Evolutionary conservation across 2,797 vertebrate species (phyloP), one percentile per base, ranked within the genome.

Genomic region (Pelodytes ibericus): DNA sequence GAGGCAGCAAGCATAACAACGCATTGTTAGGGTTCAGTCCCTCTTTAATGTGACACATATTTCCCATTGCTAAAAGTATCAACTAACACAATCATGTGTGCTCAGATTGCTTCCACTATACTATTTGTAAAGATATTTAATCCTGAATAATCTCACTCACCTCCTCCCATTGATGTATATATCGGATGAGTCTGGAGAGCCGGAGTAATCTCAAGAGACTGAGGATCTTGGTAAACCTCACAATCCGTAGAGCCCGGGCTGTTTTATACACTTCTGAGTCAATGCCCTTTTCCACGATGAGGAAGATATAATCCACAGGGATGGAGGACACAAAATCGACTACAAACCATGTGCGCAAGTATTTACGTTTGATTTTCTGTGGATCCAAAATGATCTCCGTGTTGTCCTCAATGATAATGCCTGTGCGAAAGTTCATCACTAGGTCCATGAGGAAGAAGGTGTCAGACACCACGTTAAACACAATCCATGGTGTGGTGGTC

Each of bases 241-340:
- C 97, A 0, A 99, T 99, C 65, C 97, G 92, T 47, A 99, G 91
- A 0, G 97, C 97, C 0, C 97, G 93, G 1, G 97, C 97, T 0
- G 97, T 99, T 87, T 99, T 99, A 86, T 99, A 99, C 71, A 99
- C 94, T 86, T 99, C 97, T 0, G 97, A 99, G 89, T 99, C 97
- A 0, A 99, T 98, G 73, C 97, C 96, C 83, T 94, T 96, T 89
- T 99, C 97, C 86, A 99, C 97, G 1, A 99, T 99, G 84, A 99
- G 95, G 88, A 99, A 98, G 88, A 99, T 97, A 75, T 99, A 99
- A 93, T 99, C 97, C 95, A 99, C 97, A 0, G 97, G 97, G 83
- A 99, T 99, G 85, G 97, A 99, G 20, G 97, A 98, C 83, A 99
- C 93, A 44, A 99, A 98, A 89, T 99, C 97, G 83, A 99, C 97